Conservation (phyloP, 2,888 invertebrate species). For the Agrotis exclamationis region DNA sequence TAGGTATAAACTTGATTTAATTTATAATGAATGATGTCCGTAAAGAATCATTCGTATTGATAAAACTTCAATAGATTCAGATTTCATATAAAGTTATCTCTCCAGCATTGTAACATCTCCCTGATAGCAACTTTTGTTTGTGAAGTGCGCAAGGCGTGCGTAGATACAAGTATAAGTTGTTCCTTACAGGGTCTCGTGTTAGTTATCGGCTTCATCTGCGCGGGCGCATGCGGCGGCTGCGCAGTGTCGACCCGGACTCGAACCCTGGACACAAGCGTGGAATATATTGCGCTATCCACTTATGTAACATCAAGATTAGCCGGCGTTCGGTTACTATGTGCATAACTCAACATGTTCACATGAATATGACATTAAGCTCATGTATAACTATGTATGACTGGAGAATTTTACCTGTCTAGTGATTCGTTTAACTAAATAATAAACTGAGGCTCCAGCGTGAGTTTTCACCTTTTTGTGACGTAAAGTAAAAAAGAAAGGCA, state of each 20-base stretch:
- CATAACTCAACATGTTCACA: conserved; percentile 10
- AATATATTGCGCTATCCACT: conserved; percentile 43
- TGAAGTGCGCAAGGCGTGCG: background rate
- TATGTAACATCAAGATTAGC: conserved; percentile 28
- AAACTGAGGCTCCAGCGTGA: no score
- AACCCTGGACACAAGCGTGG: conserved; percentile 27
- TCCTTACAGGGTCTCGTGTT: conserved; percentile 33
- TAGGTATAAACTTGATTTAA: background rate
- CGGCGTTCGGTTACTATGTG: conserved; percentile 7
- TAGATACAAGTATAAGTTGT: background rate
- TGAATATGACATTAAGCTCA: background rate
- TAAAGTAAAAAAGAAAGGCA: no score
- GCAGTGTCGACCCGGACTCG: conserved; percentile 15
- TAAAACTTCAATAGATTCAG: background rate
- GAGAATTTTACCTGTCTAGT: background rate
- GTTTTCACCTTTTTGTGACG: no score
- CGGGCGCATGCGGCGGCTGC: conserved; percentile 29
- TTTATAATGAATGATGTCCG: no score
- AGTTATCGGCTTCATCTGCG: conserved; percentile 43
- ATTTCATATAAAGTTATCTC: background rate
- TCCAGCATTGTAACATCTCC: no score
- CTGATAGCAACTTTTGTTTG: no score
- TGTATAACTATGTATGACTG: background rate
- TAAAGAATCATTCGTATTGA: background rate
- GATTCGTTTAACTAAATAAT: background rate